Base-by-base conservation (phyloP, 2,797 vertebrate genomes). In the Girardinus metallicus region DNA sequence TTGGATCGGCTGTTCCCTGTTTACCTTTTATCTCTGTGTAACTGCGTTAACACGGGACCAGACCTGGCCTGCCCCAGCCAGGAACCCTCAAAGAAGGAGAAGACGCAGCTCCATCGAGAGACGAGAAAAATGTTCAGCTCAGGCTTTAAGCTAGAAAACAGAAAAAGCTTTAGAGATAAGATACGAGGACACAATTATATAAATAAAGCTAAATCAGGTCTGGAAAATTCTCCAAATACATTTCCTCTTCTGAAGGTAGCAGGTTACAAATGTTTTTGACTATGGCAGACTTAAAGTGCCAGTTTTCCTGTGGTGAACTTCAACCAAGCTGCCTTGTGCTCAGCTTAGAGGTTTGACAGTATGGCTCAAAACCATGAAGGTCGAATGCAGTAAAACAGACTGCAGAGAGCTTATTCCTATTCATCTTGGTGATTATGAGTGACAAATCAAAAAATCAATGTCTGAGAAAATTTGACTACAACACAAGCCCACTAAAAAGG, bases 101-200 rank as follows among this genome's bases (percentile, higher is more conserved):
- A 77, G 78, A 72, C 80, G 83, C 82, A 92, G 92, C 91, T 91
- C 80, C 84, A 82, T 83, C 0, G 5, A 66, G 36, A 68, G 86
- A 83, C 81, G 86, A 83, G 90, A 79, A 89, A 86, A 64, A 75
- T 76, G 43, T 31, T 74, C 60, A 74, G 80, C 81, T 87, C 86
- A 88, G 76, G 84, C 77, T 87, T 18, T 18, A 78, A 64, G 31
- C 31, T 21, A 43, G 11, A 43, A 70, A 70, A 26, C 36, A 68
- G 41, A 68, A 12, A 13, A 60, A 64, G 31, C 34, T 64, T 66
- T 66, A 11, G 0, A 68, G 60, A 9, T 36, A 23, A 36, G 60
- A 64, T 64, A 41, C 0, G 6, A 68, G 4, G 9, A 39, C 3
- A 41, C 21, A 68, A 23, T 10, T 39, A 4, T 16, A 26, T 5